Conservation (phyloP, 2,797 vertebrate genomes). For the Phoeniculus purpureus region DNA sequence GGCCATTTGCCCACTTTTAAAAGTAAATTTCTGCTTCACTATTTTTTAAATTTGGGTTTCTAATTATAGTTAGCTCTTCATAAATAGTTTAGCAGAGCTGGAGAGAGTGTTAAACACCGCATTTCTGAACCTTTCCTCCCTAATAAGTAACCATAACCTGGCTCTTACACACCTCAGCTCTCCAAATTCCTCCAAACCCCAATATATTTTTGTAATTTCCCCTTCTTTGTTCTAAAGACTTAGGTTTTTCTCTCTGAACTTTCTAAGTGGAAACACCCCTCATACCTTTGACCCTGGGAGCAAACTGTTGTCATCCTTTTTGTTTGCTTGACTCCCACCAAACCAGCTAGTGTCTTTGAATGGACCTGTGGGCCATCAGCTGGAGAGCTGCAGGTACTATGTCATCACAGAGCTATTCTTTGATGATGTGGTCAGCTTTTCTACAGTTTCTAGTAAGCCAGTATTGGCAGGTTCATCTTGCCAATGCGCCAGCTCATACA, state of each 20-base stretch:
- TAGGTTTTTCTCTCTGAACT: slow-evolving; percentile 42
- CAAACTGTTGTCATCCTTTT: not conserved
- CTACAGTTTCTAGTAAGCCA: slow-evolving; percentile 47
- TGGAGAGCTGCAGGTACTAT: slow-evolving; percentile 42
- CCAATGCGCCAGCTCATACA: slow-evolving; percentile 60
- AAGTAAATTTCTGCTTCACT: slow-evolving; percentile 61
- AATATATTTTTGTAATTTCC: slow-evolving; percentile 73
- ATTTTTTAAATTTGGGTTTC: slow-evolving; percentile 62
- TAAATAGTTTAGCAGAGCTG: slow-evolving; percentile 62
- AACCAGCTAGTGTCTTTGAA: not conserved
- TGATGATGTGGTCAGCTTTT: slow-evolving; percentile 56
- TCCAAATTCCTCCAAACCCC: slow-evolving; percentile 57
- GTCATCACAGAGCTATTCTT: slow-evolving; percentile 63
- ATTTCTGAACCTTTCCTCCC: slow-evolving; percentile 38
- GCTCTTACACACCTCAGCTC: slow-evolving; percentile 44
- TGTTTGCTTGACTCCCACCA: not conserved
- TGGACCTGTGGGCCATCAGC: slow-evolving; percentile 1
- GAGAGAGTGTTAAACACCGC: slow-evolving; percentile 26
- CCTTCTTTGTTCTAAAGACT: slow-evolving; percentile 65
- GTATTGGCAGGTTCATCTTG: slow-evolving; percentile 61
- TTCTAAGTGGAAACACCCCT: slow-evolving; percentile 52
- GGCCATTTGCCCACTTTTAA: slow-evolving; percentile 49
- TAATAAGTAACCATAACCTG: slow-evolving; percentile 42
- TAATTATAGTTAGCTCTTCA: slow-evolving; percentile 60
- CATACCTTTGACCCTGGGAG: slow-evolving; percentile 25